A percentile compares a stretch with the other conserved stretches of the same genome.
These are phyloP conservation scores for Patagioenas fasciata DNA, from an alignment of 2,113 vertebrate species.

Conservation along the genomic window DNA sequence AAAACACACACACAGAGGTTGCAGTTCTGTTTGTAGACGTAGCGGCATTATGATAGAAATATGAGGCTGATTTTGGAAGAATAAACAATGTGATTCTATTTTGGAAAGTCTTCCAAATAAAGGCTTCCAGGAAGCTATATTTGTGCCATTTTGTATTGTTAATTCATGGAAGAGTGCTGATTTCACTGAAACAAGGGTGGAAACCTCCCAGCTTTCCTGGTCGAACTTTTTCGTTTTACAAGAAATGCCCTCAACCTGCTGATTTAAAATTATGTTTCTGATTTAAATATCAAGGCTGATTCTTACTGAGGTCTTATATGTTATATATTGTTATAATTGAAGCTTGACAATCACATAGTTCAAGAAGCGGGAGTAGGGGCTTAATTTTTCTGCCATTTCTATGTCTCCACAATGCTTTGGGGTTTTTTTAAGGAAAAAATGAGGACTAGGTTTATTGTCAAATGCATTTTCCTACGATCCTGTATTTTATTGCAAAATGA, in stretches of 20 bases:
- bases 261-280: not conserved
- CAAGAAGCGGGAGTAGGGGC: not conserved
- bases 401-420: not conserved
- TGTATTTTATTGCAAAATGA: not conserved
- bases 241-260: not conserved
- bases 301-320: not conserved
- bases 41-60: not conserved
- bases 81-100: not conserved
- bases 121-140: not conserved
- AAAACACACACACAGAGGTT: not conserved
- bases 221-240: not conserved
- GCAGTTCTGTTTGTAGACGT: not conserved
- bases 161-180: not conserved
- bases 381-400: not conserved
- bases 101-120: not conserved
- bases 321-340: not conserved
- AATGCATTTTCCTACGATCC: not conserved
- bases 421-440: too few species aligned
- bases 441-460: not conserved
- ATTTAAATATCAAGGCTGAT: not conserved
- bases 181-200: not conserved
- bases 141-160: not conserved
- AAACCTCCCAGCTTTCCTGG: not conserved
- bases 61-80: not conserved
- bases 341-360: not conserved